phyloP scores from a whole-genome alignment of 2,888 invertebrate genomes.

The Monochamus alternatus region DNA sequence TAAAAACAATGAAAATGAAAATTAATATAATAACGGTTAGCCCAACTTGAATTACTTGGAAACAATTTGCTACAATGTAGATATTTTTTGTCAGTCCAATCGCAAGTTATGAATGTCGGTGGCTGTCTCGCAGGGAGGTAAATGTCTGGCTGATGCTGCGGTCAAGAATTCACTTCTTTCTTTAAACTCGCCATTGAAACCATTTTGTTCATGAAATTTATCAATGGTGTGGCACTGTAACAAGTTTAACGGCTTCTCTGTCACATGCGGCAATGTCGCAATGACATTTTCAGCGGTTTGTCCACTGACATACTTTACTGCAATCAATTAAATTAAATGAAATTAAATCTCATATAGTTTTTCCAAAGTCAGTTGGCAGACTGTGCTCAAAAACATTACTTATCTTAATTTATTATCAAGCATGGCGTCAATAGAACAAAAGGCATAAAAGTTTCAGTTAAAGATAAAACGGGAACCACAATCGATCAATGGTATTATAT shows the following conservation, averaged over 20 bases:
- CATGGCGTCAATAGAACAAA: too few species aligned
- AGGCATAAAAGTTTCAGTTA: too few species aligned
- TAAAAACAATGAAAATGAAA: neutral
- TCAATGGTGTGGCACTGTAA: slow-evolving; percentile 7
- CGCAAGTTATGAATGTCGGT: slow-evolving; percentile 8
- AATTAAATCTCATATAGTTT: too few species aligned
- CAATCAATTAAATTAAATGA: too few species aligned
- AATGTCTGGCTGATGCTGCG: neutral
- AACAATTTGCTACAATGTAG: slow-evolving; percentile 14
- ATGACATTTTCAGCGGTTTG: neutral
- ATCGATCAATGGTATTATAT: too few species aligned
- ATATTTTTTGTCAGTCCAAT: neutral
- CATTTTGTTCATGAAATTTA: slow-evolving; percentile 11
- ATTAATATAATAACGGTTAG: neutral
- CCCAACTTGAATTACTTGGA: slow-evolving; percentile 5
- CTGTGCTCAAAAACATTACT: too few species aligned
- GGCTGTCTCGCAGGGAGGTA: slow-evolving; percentile 13
- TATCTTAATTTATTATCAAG: too few species aligned
- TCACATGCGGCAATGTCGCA: neutral
- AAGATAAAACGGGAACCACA: too few species aligned
- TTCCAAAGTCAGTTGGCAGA: too few species aligned
- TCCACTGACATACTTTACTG: neutral
- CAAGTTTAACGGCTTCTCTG: slow-evolving; percentile 1
- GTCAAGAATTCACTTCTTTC: slow-evolving; percentile 1
- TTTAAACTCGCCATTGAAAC: slow-evolving; percentile 14